Evolutionary conservation across 2,113 vertebrate genomes (phyloP).

Genomic region (Nansenia antarctica): DNA sequence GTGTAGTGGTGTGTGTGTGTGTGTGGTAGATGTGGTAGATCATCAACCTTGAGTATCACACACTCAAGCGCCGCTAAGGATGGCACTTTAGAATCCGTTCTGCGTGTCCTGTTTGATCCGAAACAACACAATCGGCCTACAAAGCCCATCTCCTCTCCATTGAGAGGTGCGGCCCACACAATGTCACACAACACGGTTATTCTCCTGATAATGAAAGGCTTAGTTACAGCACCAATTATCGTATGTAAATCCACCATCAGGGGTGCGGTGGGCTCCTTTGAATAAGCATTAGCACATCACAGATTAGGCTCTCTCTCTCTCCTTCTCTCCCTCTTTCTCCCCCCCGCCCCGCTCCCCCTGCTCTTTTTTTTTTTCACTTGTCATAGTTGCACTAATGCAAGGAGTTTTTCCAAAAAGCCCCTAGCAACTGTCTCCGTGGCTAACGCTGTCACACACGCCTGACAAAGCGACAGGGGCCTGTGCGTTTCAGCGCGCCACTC

Average conservation of each 20-base stretch:
- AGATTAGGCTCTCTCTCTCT: constrained; percentile 25
- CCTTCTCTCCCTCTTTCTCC: neutral
- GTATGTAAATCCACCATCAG: constrained; percentile 63
- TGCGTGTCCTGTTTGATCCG: constrained; percentile 14
- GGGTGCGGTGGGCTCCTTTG: constrained; percentile 43
- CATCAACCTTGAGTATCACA: constrained; percentile 32
- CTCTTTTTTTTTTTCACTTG: too few relatives aligned
- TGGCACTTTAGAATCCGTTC: constrained; percentile 37
- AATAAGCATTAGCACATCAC: constrained; percentile 53
- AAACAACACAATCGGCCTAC: constrained; percentile 34
- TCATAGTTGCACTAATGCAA: constrained; percentile 43
- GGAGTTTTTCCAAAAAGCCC: constrained; percentile 41
- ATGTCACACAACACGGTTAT: constrained; percentile 46
- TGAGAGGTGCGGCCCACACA: constrained; percentile 26
- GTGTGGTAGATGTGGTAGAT: too few relatives aligned
- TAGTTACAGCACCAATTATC: constrained; percentile 62
- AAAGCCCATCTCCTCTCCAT: constrained; percentile 23
- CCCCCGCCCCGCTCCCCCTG: constrained; percentile 1
- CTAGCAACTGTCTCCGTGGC: constrained; percentile 30
- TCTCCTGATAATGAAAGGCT: constrained; percentile 51
- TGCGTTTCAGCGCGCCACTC: constrained; percentile 4
- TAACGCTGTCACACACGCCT: constrained; percentile 14
- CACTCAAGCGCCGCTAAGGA: constrained; percentile 21
- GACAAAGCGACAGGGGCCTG: constrained; percentile 27
- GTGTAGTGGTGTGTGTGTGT: too few relatives aligned